Evolutionary conservation across 2,797 vertebrate genomes (phyloP), one percentile per base, ranked within the genome.

Genomic region (Holocentrus rufus): DNA sequence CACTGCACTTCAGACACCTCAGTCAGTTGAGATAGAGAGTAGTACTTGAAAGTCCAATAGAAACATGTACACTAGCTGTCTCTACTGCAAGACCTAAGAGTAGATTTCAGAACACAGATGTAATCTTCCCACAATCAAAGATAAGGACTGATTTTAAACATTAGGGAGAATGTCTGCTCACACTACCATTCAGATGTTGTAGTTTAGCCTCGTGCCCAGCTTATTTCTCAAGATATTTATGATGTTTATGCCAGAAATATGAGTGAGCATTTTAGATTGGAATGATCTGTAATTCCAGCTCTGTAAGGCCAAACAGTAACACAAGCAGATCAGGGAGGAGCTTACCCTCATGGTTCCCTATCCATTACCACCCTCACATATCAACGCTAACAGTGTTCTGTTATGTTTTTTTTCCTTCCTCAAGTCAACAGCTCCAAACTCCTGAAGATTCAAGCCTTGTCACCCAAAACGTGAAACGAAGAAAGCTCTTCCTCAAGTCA

Each of bases 341-440:
- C 52, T 69, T 44, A 55, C 66, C 74, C 65, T 81, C 80, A 78
- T 70, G 85, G 79, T 84, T 85, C 90, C 91, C 90, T 81, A 84
- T 89, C 88, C 85, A 71, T 88, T 76, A 83, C 79, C 83, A 71
- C 87, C 85, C 52, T 76, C 85, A 89, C 88, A 91, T 91, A 82
- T 93, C 92, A 88, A 92, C 92, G 92, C 93, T 95, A 95, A 95
- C 93, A 89, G 93, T 95, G 87, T 95, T 93, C 80, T 95, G 91
- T 94, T 93, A 89, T 94, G 85, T 94, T 91, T 93, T 34, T 27
- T 90, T 93, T 91, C 91, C 90, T 91, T 80, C 93, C 91, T 90
- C 92, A 95, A 95, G 94, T 94, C 91, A 94, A 87, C 92, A 93
- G 94, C 92, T 84, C 59, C 90, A 90, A 92, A 72, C 84, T 90